phyloP scores from a whole-genome alignment of 1,140 invertebrate genomes.

The Ceratitis capitata region DNA sequence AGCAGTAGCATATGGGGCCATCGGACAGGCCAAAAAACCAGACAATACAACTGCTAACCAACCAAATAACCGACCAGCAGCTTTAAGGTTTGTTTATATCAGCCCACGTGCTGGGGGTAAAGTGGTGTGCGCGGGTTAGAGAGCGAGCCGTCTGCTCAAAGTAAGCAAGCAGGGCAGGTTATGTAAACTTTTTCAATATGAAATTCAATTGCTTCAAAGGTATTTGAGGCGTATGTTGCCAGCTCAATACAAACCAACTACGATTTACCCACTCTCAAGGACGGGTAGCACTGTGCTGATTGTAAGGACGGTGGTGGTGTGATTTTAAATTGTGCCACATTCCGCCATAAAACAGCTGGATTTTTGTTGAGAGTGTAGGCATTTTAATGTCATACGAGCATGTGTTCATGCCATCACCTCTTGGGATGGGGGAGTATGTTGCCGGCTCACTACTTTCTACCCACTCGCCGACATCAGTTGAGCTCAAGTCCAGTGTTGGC shows the following conservation, averaged over 20 bases:
- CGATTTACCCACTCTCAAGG: background rate
- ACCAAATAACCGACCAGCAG: background rate
- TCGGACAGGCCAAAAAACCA: background rate
- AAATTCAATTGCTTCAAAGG: background rate
- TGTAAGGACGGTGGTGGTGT: background rate
- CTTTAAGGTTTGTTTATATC: background rate
- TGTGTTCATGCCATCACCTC: background rate
- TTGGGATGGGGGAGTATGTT: too few relatives aligned
- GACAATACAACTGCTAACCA: too few relatives aligned
- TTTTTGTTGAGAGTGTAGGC: background rate
- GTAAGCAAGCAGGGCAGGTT: background rate
- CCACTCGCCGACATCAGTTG: too few relatives aligned
- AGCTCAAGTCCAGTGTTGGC: background rate
- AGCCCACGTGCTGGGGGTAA: background rate
- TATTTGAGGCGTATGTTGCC: background rate
- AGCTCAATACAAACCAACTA: background rate
- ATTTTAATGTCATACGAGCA: background rate
- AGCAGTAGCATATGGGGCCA: background rate
- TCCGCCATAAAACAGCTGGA: background rate
- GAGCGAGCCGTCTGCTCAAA: background rate
- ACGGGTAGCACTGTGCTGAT: background rate
- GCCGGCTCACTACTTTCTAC: too few relatives aligned
- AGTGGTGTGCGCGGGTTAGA: background rate
- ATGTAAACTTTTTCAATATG: background rate
- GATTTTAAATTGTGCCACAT: constrained; percentile 18